A percentile compares a stretch with the other conserved stretches of the same genome.
These are phyloP conservation scores for Rhinogobius similis DNA, from an alignment of 2,113 vertebrate genomes.

Conservation along the genomic window DNA sequence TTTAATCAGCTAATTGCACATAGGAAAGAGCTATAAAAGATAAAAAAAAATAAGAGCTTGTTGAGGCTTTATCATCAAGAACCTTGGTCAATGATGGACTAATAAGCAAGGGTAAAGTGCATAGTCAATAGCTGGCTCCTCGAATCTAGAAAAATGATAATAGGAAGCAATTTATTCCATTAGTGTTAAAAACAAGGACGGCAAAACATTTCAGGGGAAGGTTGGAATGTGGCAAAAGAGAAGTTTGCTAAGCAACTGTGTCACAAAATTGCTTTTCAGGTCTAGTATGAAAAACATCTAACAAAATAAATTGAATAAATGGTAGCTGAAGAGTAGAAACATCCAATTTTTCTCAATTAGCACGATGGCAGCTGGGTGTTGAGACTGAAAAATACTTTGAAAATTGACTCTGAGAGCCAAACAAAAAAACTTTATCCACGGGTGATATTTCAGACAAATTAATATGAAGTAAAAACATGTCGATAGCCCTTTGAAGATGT, in stretches of 20 bases:
- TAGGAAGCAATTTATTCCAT: neutral
- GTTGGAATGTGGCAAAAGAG: neutral
- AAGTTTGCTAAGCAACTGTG: no score
- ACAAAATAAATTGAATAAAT: neutral
- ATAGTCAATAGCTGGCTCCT: neutral
- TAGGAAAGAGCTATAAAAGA: neutral
- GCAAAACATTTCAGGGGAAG: neutral
- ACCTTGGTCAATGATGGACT: neutral
- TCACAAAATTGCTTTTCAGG: no score
- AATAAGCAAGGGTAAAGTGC: neutral
- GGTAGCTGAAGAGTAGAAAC: neutral
- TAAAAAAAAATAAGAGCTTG: neutral
- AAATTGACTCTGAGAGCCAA: neutral
- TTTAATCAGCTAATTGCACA: conserved; percentile 6
- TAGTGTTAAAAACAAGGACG: neutral
- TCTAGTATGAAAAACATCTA: neutral
- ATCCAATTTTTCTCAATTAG: neutral
- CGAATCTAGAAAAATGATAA: neutral
- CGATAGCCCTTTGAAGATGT: neutral
- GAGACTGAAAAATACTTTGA: neutral
- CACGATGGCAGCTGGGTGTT: neutral
- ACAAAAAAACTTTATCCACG: neutral
- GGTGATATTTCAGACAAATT: neutral
- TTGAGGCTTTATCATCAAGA: neutral
- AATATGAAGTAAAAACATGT: neutral